Conservation (phyloP, 1,140 invertebrate species). For the Brachionus paranguensis region DNA sequence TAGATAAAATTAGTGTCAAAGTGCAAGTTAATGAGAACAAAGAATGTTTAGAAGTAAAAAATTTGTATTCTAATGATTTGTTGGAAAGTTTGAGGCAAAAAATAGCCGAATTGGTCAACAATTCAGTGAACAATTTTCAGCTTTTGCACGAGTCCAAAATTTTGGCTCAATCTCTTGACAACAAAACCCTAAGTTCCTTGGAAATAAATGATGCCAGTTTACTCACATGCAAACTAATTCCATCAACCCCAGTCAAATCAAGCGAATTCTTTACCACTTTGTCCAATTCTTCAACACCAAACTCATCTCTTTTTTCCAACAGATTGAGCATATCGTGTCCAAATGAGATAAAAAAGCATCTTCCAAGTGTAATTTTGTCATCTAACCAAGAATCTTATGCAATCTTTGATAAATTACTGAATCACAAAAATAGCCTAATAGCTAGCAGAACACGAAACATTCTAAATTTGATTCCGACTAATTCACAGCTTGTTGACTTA, state of each 20-base stretch:
- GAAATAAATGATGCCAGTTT: neutral
- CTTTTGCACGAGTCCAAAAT: neutral
- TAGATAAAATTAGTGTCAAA: neutral
- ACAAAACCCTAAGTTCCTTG: neutral
- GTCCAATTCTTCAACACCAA: neutral
- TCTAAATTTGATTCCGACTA: slow-evolving; percentile 59
- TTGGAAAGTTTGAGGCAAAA: neutral
- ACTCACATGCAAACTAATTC: neutral
- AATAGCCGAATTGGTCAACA: neutral
- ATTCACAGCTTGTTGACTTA: slow-evolving; percentile 55
- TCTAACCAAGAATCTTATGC: slow-evolving; percentile 58
- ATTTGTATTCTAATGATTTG: neutral
- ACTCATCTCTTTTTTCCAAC: neutral
- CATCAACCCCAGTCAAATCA: neutral
- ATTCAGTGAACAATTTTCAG: neutral
- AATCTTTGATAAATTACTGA: slow-evolving; percentile 58
- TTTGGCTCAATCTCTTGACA: neutral
- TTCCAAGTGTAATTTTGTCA: slow-evolving; percentile 60
- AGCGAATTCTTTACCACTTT: neutral
- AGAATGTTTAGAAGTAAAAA: neutral
- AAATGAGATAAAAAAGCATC: slow-evolving; percentile 55
- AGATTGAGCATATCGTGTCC: neutral
- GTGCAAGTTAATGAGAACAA: neutral
- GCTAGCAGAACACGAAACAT: slow-evolving; percentile 55
- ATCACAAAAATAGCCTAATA: slow-evolving; percentile 57